Evolutionary conservation across 2,888 invertebrate species (phyloP).

Genomic region (Rhagonycha lutea): DNA sequence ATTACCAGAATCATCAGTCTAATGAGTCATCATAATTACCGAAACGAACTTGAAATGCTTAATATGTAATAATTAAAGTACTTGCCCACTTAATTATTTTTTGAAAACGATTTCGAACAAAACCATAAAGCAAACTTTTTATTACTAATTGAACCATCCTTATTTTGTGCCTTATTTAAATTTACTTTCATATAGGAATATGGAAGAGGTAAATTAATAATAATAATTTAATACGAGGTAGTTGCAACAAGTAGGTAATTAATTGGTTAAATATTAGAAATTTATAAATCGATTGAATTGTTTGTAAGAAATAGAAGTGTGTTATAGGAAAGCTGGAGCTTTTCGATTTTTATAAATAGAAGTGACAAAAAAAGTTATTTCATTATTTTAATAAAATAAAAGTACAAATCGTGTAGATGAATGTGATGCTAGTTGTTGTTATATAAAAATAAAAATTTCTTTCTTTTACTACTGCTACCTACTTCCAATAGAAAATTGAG

Average conservation of each 20-base stretch:
- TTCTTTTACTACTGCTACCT: background rate
- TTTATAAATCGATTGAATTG: background rate
- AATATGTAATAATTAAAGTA: background rate
- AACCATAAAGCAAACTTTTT: background rate
- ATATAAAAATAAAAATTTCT: background rate
- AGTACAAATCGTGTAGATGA: background rate
- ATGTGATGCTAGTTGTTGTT: slow-evolving; percentile 1
- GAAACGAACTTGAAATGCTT: background rate
- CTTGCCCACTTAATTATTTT: background rate
- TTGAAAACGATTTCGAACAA: background rate
- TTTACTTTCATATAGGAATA: background rate
- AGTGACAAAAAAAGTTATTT: background rate
- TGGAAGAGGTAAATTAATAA: background rate
- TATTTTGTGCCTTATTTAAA: slow-evolving; percentile 26
- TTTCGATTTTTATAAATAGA: background rate
- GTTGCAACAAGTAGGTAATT: background rate
- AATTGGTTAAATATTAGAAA: background rate
- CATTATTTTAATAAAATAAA: slow-evolving; percentile 1
- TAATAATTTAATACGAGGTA: background rate
- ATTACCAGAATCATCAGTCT: background rate
- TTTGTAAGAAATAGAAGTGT: background rate
- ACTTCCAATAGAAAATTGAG: slow-evolving; percentile 18
- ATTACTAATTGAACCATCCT: slow-evolving; percentile 23
- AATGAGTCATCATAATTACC: background rate
- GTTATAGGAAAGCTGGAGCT: background rate